phyloP scores from a whole-genome alignment of 2,797 vertebrate genomes.

The Centropyge bicolor region DNA sequence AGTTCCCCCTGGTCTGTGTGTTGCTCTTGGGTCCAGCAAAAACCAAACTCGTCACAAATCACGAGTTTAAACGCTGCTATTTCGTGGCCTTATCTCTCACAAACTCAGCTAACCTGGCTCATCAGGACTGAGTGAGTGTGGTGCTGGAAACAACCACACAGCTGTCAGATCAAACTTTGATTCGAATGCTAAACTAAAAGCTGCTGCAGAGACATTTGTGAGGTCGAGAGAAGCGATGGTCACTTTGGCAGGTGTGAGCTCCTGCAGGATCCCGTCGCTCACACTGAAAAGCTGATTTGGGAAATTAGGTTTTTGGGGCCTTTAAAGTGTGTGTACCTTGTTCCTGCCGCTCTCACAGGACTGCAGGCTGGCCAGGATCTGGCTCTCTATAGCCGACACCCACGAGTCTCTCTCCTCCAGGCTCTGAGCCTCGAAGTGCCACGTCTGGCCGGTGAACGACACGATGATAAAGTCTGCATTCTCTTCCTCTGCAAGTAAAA shows the following conservation, averaged over 20 bases:
- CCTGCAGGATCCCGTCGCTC: neutral
- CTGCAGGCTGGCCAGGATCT: slow-evolving; percentile 97
- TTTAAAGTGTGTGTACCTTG: slow-evolving; percentile 72
- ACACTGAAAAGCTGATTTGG: neutral
- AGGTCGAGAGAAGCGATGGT: neutral
- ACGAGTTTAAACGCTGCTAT: neutral
- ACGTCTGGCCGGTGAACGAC: slow-evolving; percentile 95
- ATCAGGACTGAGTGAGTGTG: neutral
- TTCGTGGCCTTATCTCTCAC: neutral
- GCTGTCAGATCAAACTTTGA: neutral
- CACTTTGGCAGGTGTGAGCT: neutral
- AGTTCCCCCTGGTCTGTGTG: too few species aligned
- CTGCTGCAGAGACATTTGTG: neutral
- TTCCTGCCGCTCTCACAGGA: slow-evolving; percentile 96
- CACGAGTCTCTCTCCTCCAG: slow-evolving; percentile 95
- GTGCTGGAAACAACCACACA: neutral
- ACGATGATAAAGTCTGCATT: slow-evolving; percentile 96
- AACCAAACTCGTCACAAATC: too few species aligned
- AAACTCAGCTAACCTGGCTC: neutral
- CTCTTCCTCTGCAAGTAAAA: slow-evolving; percentile 88
- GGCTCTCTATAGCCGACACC: slow-evolving; percentile 96
- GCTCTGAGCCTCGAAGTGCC: slow-evolving; percentile 96
- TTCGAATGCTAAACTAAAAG: neutral
- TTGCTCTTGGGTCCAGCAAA: too few species aligned
- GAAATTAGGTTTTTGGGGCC: neutral